Conservation (phyloP, 2,888 invertebrate species). For the Eristalinus sepulchralis region DNA sequence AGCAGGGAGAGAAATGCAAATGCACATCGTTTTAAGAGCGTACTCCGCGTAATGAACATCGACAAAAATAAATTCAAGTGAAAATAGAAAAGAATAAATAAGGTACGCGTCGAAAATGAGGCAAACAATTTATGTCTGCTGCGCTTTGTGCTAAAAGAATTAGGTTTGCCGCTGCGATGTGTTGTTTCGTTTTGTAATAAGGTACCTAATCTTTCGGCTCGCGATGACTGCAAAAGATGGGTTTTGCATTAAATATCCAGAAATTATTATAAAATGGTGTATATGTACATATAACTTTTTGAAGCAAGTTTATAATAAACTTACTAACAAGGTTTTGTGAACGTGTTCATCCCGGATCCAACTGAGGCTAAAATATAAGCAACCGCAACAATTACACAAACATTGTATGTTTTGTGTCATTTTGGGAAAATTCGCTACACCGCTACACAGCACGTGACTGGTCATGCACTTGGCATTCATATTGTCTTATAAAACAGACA, state of each 20-base stretch:
- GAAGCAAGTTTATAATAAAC: no score
- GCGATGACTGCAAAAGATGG: no score
- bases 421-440: background rate
- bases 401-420: background rate
- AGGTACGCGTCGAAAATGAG: background rate
- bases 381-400: background rate
- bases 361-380: background rate
- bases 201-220: no score
- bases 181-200: background rate
- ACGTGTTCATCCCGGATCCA: no score
- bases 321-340: no score
- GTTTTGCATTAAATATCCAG: no score
- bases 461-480: constrained; percentile 35
- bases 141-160: background rate
- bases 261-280: no score
- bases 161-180: background rate
- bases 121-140: background rate
- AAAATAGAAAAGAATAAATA: background rate
- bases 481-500: constrained; percentile 6
- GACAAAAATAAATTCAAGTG: constrained; percentile 31
- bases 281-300: no score
- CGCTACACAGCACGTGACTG: constrained; percentile 14
- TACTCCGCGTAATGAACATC: background rate
- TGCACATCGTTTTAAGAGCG: background rate
- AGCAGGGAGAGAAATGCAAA: background rate